Base-by-base conservation (phyloP, 2,797 vertebrate species). In the Anomalospiza imberbis region DNA sequence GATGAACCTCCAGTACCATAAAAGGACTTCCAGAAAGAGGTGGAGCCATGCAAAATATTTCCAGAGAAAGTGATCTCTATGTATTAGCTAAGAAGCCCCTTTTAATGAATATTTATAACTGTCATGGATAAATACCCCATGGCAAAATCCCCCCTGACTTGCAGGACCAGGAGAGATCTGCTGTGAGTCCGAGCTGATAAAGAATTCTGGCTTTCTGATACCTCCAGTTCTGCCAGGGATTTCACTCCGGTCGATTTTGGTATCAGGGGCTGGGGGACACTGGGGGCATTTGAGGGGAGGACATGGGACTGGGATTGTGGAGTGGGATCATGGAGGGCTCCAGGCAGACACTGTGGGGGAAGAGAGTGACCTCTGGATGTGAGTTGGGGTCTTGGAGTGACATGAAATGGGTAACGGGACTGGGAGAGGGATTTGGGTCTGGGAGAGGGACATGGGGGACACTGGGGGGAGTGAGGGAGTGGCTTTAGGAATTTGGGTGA, bases 221-320 rank as follows among this genome's bases (percentile, higher is more conserved):
- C 6, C 53, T 54, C 31, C 53, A 54, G 8, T 1, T 54, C 53
- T 6, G 22, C n/a, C 55, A 4, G 14, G 5, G 5, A 24, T 14
- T 3, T 57, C n/a, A 14, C n/a, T 57, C 9, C 13, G 0, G 14
- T 22, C 2, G 1, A 25, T 57, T 17, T 34, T 0, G n/a, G n/a
- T 57, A 34, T 57, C 1, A 10, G 16, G 22, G 12, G 31, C 12
- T 32, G 31, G 53, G 12, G 22, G n/a, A 57, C 10, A 16, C 31
- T 1, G 21, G 54, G 6, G 14, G 22, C 15, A 22, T 5, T 34
- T 34, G 45, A 20, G 1, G 13, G 6, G n/a, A 32, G 6, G 6
- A 24, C 55, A 16, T 0, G 5, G 21, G 32, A 34, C 20, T 16
- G 13, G 51, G 53, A 9, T 34, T 34, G 34, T 34, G 34, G 34